Conservation (phyloP, 2,888 invertebrate species). For the Cataglyphis altisquamis region DNA sequence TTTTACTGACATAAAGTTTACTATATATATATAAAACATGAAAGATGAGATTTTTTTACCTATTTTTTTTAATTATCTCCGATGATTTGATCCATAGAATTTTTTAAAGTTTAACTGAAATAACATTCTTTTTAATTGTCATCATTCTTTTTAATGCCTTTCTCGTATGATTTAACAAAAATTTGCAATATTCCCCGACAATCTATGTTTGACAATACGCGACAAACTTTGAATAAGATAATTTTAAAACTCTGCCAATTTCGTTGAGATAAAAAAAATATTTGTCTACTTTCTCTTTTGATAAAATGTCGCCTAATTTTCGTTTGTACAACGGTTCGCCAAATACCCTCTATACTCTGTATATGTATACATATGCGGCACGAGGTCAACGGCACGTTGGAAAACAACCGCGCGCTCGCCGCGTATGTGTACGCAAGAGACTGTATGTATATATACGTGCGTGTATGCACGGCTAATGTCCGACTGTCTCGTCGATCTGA, state of each 20-base stretch:
- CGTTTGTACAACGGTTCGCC: conserved; percentile 43
- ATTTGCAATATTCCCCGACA: neutral
- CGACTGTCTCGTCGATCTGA: conserved; percentile 33
- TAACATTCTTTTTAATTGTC: neutral
- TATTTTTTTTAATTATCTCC: neutral
- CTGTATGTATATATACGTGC: conserved; percentile 11
- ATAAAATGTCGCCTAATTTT: conserved; percentile 40
- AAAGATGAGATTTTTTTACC: neutral
- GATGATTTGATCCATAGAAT: no score
- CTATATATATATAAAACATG: neutral
- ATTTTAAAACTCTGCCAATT: neutral
- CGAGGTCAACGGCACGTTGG: conserved; percentile 79
- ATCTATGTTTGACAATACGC: conserved; percentile 2
- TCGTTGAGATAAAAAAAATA: conserved; percentile 10
- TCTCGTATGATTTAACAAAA: neutral
- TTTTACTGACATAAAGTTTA: neutral
- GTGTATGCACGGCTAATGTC: conserved; percentile 21
- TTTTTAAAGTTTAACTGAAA: neutral
- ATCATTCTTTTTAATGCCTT: neutral
- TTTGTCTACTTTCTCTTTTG: conserved; percentile 22
- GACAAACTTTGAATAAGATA: conserved; percentile 1
- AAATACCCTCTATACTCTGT: conserved; percentile 34
- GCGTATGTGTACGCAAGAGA: conserved; percentile 49
- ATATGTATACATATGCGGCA: conserved; percentile 62
- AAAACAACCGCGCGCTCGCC: conserved; percentile 71